Percentiles rank a stretch among this genome's conserved stretches.
Evolutionary conservation across 2,113 vertebrate species (phyloP).

Genomic region (Mus musculus): DNA sequence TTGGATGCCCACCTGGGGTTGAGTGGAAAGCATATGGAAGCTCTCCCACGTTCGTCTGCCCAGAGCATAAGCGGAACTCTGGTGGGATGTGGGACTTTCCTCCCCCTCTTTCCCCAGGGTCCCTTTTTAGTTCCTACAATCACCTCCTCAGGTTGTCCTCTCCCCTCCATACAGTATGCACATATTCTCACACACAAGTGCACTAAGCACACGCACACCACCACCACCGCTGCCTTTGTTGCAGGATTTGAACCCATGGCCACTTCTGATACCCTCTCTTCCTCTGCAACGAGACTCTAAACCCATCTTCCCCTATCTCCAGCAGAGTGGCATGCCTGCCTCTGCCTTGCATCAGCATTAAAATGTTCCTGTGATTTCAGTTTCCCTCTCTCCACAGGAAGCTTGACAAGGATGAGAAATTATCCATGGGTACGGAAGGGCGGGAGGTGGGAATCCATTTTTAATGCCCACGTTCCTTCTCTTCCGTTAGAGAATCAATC

Average conservation of each 20-base stretch:
- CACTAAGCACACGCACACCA: too few relatives aligned
- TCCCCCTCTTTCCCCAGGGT: too few relatives aligned
- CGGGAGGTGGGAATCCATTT: constrained; percentile 1
- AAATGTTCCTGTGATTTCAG: constrained; percentile 26
- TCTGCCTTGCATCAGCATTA: background rate
- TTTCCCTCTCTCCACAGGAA: constrained; percentile 21
- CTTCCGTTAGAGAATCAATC: background rate
- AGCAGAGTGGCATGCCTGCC: background rate
- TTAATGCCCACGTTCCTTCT: background rate
- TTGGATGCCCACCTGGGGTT: too few relatives aligned
- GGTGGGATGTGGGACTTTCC: too few relatives aligned
- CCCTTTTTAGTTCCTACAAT: too few relatives aligned
- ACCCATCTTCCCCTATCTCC: background rate
- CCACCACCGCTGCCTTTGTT: background rate
- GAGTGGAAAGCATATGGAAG: too few relatives aligned
- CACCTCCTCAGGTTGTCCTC: background rate
- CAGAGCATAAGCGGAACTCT: too few relatives aligned
- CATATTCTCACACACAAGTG: too few relatives aligned
- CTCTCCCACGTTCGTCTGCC: too few relatives aligned
- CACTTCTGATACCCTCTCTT: background rate
- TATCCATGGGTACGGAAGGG: background rate
- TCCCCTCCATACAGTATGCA: background rate
- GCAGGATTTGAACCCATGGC: background rate
- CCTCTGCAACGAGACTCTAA: background rate
- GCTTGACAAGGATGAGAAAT: background rate